Evolutionary conservation across 1,140 invertebrate species (phyloP).

Genomic region (Formica exsecta): DNA sequence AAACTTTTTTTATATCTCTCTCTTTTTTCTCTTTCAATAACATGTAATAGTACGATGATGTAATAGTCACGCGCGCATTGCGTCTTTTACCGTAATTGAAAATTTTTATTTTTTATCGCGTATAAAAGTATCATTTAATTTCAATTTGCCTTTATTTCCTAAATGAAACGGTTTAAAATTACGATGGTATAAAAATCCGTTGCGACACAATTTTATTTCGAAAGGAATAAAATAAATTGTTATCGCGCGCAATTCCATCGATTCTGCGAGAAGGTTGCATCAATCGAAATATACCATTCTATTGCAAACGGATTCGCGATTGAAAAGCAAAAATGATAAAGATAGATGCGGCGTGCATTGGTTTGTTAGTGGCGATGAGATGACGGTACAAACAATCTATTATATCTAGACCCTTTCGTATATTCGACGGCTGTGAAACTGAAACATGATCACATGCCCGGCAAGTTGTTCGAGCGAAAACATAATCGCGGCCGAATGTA

Average conservation of each 20-base stretch:
- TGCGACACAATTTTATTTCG: constrained; percentile 11
- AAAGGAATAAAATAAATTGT: constrained; percentile 33
- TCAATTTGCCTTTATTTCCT: constrained; percentile 4
- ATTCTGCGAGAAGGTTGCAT: background rate
- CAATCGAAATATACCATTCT: background rate
- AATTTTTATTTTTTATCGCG: background rate
- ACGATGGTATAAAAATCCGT: background rate
- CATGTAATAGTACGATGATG: background rate
- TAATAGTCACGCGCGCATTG: background rate
- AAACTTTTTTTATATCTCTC: background rate
- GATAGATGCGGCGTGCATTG: background rate
- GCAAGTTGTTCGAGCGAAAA: constrained; percentile 40
- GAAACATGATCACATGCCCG: background rate
- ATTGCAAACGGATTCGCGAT: background rate
- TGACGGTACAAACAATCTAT: background rate
- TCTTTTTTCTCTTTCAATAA: too few relatives aligned
- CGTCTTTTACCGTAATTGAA: background rate
- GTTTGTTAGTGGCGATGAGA: background rate
- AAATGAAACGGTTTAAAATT: constrained; percentile 40
- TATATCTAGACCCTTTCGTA: background rate
- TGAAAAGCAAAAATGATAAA: constrained; percentile 19
- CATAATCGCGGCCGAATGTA: constrained; percentile 43
- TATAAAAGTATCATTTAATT: constrained; percentile 23
- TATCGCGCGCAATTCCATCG: constrained; percentile 12
- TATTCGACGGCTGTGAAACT: constrained; percentile 40